phyloP scores from a whole-genome alignment of 2,888 invertebrate genomes.

The Erynnis tages region DNA sequence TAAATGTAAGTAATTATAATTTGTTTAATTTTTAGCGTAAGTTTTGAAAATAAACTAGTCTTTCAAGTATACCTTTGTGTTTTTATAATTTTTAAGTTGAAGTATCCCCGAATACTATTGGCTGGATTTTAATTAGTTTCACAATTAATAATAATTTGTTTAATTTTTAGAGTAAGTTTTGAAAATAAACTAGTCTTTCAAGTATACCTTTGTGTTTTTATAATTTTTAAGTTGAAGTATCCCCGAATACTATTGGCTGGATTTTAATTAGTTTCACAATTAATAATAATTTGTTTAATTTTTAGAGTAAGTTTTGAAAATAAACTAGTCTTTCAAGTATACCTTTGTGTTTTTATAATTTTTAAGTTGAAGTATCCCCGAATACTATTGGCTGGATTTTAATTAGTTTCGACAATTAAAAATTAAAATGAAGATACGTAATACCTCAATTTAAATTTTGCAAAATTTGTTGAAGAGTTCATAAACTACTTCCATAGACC shows the following conservation, averaged over 20 bases:
- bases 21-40: constrained; percentile 28
- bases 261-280: too few species aligned
- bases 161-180: neutral
- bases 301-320: neutral
- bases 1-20: constrained; percentile 33
- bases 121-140: too few species aligned
- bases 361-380: neutral
- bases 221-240: neutral
- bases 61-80: constrained; percentile 18
- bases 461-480: too few species aligned
- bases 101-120: too few species aligned
- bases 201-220: neutral
- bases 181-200: neutral
- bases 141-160: constrained; percentile 1
- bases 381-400: too few species aligned
- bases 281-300: constrained; percentile 1
- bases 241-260: too few species aligned
- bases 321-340: too few species aligned
- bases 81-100: neutral
- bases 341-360: neutral
- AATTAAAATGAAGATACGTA: too few species aligned
- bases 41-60: constrained; percentile 42
- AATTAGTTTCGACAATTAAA: too few species aligned
- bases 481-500: too few species aligned
- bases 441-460: too few species aligned